Evolutionary conservation across 2,113 vertebrate species (phyloP), one percentile per base, ranked within the genome.

Genomic region (Cavia aperea): DNA sequence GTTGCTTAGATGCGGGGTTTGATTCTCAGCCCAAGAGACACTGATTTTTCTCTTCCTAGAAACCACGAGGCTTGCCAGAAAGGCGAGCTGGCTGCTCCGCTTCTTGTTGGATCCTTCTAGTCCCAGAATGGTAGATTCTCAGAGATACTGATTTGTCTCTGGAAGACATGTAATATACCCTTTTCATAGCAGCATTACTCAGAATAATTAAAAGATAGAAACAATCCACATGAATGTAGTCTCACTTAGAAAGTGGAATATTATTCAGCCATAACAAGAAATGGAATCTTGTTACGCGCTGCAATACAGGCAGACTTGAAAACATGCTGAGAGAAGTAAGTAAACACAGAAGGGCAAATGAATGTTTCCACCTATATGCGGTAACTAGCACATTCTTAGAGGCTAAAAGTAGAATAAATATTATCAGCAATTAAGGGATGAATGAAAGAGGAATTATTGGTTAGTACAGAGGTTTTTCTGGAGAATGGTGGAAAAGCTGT

Each of bases 191-290:
- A 85, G 4, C 21, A 7, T 68, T 92, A 81, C 72, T 93, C 33
- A 95, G 2, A 65, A 49, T 68, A 70, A 81, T n/a, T 51, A 81
- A 92, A 95, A 75, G 7, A 4, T 87, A 46, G 79, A 75, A 93
- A n/a, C 3, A 86, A 68, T 82, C 3, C 2, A n/a, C 77, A 79
- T 56, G 24, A 60, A 39, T 36, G 19, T 66, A 36, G 24, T 18
- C 9, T 31, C 36, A 65, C 5, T 21, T 5, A n/a, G 1, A 46
- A 21, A n/a, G 36, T 88, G 60, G 60, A 62, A 56, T 89, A 73
- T 79, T 51, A 83, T 65, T 86, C 23, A 68, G 23, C 23, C 49
- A 84, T 54, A 43, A 81, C 81, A 95, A 89, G 18, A 46, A 58
- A 84, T 83, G 13, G 73, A 63, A 43, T 51, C 79, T 92, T 93